These are phyloP conservation scores for Drosophila lacicola DNA, from an alignment of 2,888 invertebrate species.

Conservation along the genomic window DNA sequence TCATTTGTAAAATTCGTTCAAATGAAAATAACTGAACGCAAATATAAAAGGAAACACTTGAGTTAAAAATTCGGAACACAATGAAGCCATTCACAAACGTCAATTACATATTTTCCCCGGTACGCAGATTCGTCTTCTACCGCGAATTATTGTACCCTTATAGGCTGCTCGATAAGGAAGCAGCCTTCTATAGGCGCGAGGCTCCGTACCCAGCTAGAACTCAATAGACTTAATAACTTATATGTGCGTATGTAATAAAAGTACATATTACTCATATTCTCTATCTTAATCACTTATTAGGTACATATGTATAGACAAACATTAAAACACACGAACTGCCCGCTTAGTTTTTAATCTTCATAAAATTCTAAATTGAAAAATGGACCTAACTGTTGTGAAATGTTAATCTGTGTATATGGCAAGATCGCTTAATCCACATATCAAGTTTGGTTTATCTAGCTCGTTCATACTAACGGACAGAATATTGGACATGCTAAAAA, in stretches of 20 bases:
- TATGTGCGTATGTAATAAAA: slow-evolving; percentile 2
- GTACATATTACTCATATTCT: slow-evolving; percentile 8
- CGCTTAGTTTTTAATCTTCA: too few relatives aligned
- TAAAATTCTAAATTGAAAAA: too few relatives aligned
- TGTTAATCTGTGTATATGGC: too few relatives aligned
- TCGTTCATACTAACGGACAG: too few relatives aligned
- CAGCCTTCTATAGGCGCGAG: neutral
- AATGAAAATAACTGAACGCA: slow-evolving; percentile 1
- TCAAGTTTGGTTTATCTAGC: too few relatives aligned
- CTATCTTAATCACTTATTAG: slow-evolving; percentile 10
- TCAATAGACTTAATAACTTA: neutral
- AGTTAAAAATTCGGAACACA: slow-evolving; percentile 41
- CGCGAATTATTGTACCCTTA: slow-evolving; percentile 19
- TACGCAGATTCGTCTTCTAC: slow-evolving; percentile 45
- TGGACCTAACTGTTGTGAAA: too few relatives aligned
- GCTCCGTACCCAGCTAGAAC: slow-evolving; percentile 1
- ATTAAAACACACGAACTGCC: neutral
- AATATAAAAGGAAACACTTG: slow-evolving; percentile 1
- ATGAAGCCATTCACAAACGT: slow-evolving; percentile 83
- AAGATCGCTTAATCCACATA: too few relatives aligned
- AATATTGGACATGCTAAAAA: too few relatives aligned
- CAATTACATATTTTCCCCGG: slow-evolving; percentile 83
- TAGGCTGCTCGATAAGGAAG: slow-evolving; percentile 19
- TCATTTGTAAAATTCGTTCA: slow-evolving; percentile 14
- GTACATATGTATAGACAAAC: neutral